Evolutionary conservation across 2,888 invertebrate species (phyloP).

Genomic region (Cantharis nigra): DNA sequence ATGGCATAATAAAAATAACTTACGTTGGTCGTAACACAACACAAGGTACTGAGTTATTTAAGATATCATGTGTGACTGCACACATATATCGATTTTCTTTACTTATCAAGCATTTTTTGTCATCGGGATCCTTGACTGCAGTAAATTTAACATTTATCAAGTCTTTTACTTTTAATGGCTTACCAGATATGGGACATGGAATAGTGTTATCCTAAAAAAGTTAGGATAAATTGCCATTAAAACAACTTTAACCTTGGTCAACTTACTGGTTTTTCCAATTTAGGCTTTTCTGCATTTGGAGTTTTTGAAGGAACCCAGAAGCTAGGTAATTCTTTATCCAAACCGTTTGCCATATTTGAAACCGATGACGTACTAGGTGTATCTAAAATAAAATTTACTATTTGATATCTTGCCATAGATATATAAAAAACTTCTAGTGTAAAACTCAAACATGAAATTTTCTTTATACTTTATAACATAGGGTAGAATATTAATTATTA

Average conservation of each 20-base stretch:
- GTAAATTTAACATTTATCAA: constrained; percentile 93
- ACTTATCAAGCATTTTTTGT: constrained; percentile 82
- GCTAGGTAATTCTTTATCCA: constrained; percentile 84
- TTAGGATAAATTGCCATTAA: neutral
- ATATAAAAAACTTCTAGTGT: neutral
- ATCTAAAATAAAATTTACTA: constrained; percentile 24
- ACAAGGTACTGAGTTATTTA: constrained; percentile 93
- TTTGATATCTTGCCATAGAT: neutral
- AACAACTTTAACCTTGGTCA: neutral
- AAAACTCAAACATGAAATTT: too few relatives aligned
- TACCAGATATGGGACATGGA: constrained; percentile 83
- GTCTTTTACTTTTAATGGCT: constrained; percentile 88
- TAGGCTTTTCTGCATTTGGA: constrained; percentile 74
- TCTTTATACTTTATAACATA: too few relatives aligned
- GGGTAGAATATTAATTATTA: too few relatives aligned
- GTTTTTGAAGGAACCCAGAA: constrained; percentile 97
- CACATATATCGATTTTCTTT: constrained; percentile 96
- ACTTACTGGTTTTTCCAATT: constrained; percentile 75
- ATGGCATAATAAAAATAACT: constrained; percentile 47
- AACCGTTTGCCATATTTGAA: constrained; percentile 75
- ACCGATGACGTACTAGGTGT: constrained; percentile 55
- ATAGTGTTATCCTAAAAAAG: constrained; percentile 67
- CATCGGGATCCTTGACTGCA: constrained; percentile 83
- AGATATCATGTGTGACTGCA: constrained; percentile 93
- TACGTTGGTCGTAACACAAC: constrained; percentile 89